These are phyloP conservation scores for Anguilla obscura DNA, from an alignment of 2,797 vertebrate species.

Conservation along the genomic window DNA sequence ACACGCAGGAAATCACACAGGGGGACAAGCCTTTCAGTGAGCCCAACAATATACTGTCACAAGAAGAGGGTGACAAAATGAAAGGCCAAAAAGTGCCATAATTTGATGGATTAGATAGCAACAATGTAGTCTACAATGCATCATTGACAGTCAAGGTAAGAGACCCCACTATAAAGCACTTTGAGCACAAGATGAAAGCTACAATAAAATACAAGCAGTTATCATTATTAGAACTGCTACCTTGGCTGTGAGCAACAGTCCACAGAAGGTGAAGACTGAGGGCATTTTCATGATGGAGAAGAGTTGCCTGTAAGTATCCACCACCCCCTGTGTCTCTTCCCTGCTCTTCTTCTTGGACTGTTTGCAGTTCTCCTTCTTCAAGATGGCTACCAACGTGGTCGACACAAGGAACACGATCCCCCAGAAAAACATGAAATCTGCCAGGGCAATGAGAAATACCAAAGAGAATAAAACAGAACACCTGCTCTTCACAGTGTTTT, in stretches of 20 bases:
- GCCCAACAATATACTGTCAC: not conserved
- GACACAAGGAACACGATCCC: constrained; percentile 89
- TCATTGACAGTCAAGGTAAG: not conserved
- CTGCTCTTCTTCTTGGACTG: constrained; percentile 61
- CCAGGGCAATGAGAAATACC: constrained; percentile 38
- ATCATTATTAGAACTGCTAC: constrained; percentile 59
- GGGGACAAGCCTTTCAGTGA: not conserved
- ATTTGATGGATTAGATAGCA: no score
- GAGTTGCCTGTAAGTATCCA: constrained; percentile 88
- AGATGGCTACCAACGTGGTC: constrained; percentile 89
- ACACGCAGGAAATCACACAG: constrained; percentile 35
- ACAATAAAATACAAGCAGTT: not conserved
- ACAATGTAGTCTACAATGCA: not conserved
- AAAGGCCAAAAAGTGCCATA: not conserved
- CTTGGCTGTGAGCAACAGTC: constrained; percentile 91
- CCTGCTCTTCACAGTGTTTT: not conserved
- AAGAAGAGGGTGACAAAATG: not conserved
- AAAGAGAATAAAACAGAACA: not conserved
- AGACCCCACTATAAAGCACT: not conserved
- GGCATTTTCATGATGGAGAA: constrained; percentile 93
- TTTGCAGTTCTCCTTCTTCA: constrained; percentile 85
- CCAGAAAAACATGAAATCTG: constrained; percentile 98
- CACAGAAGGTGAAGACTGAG: constrained; percentile 89
- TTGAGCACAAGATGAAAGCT: not conserved
- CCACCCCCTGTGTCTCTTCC: constrained; percentile 87